These are phyloP conservation scores for Aphaenogaster rudis DNA, from an alignment of 1,140 invertebrate species.

Conservation along the genomic window DNA sequence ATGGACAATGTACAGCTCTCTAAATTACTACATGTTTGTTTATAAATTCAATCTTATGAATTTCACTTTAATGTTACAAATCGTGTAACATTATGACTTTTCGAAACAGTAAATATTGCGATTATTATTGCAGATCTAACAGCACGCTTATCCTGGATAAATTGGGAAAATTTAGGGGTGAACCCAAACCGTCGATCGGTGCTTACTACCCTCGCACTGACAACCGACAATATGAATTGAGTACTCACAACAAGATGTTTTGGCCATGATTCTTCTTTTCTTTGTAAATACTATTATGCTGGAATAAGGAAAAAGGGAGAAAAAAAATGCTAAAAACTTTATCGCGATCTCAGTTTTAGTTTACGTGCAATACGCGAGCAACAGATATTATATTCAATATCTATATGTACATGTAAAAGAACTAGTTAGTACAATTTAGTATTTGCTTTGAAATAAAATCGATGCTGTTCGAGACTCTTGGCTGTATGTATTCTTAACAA, in stretches of 20 bases:
- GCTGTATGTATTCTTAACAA: background rate
- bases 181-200: slow-evolving; percentile 94
- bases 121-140: slow-evolving; percentile 93
- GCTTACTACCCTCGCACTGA: slow-evolving; percentile 93
- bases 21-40: background rate
- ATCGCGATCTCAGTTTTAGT: slow-evolving; percentile 76
- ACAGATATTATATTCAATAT: slow-evolving; percentile 76
- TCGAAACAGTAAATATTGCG: background rate
- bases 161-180: slow-evolving; percentile 99
- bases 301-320: slow-evolving; percentile 54
- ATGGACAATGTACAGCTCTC: background rate
- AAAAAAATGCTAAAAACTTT: background rate
- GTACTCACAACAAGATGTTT: slow-evolving; percentile 1
- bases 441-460: slow-evolving; percentile 79
- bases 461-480: slow-evolving; percentile 39
- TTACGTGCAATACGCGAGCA: slow-evolving; percentile 83
- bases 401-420: slow-evolving; percentile 66
- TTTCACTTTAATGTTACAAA: background rate
- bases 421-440: slow-evolving; percentile 76
- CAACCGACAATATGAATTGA: slow-evolving; percentile 91
- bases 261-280: slow-evolving; percentile 62
- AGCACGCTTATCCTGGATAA: slow-evolving; percentile 98
- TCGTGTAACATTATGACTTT: background rate
- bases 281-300: slow-evolving; percentile 82
- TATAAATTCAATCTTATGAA: slow-evolving; percentile 5